phyloP scores from a whole-genome alignment of 2,797 vertebrate genomes.

The Poecile montanus region DNA sequence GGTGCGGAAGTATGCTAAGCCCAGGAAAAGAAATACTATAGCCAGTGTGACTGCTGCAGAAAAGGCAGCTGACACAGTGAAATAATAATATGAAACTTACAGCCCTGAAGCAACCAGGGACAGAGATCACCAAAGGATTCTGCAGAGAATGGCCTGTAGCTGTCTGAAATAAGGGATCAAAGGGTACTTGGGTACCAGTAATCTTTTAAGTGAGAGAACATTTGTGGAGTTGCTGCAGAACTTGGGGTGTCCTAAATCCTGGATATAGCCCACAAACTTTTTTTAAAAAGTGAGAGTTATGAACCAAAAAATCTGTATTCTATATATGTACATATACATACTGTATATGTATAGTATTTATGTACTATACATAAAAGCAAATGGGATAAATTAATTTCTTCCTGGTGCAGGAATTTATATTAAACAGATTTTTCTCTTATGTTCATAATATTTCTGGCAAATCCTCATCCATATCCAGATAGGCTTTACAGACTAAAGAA shows the following conservation, averaged over 20 bases:
- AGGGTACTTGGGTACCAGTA: slow-evolving; percentile 11
- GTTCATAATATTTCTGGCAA: background rate
- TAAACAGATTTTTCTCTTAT: background rate
- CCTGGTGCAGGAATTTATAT: background rate
- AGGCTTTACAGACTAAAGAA: background rate
- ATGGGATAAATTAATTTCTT: background rate
- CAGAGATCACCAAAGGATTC: slow-evolving; percentile 52
- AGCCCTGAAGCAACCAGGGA: slow-evolving; percentile 48
- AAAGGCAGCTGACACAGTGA: slow-evolving; percentile 54
- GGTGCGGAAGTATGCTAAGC: slow-evolving; percentile 43
- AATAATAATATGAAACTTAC: slow-evolving; percentile 60
- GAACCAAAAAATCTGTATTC: background rate
- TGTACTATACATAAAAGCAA: background rate
- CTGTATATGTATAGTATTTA: too few species aligned
- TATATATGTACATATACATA: too few species aligned
- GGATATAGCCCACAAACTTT: background rate
- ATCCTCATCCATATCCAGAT: background rate
- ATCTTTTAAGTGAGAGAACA: slow-evolving; percentile 18
- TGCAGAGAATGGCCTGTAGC: slow-evolving; percentile 30
- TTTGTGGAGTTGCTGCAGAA: background rate
- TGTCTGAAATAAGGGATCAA: slow-evolving; percentile 9
- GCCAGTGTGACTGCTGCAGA: slow-evolving; percentile 34
- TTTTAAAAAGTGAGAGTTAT: background rate
- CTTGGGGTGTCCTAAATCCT: background rate
- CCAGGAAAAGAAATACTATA: slow-evolving; percentile 56